Evolutionary conservation across 2,888 invertebrate species (phyloP).

Genomic region (Augochlorella aurata): DNA sequence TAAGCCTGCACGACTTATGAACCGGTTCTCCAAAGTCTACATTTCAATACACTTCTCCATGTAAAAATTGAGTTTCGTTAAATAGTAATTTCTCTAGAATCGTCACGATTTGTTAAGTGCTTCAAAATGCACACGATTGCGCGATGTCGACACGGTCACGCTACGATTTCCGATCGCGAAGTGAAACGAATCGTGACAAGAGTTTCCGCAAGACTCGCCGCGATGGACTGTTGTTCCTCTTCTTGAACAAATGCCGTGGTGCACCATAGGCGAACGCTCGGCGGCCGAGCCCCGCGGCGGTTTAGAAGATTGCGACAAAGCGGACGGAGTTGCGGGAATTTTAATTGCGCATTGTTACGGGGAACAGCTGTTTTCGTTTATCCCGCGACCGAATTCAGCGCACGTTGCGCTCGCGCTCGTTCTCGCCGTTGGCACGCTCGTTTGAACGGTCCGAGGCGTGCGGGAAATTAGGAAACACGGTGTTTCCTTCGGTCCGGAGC

Average conservation of each 20-base stretch:
- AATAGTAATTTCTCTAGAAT: background rate
- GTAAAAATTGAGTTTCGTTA: too few relatives aligned
- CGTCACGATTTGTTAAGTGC: background rate
- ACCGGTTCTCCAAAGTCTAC: too few relatives aligned
- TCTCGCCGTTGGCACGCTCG: constrained; percentile 2
- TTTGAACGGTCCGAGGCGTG: constrained; percentile 7
- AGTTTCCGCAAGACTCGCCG: constrained; percentile 11
- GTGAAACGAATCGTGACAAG: constrained; percentile 22
- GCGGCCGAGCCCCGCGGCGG: background rate
- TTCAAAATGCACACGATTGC: too few relatives aligned
- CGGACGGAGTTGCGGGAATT: constrained; percentile 15
- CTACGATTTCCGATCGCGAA: constrained; percentile 2
- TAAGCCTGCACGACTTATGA: too few relatives aligned
- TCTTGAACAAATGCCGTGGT: background rate
- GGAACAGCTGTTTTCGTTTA: background rate
- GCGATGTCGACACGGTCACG: background rate
- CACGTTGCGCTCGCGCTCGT: constrained; percentile 29
- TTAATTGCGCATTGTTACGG: constrained; percentile 25
- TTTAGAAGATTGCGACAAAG: constrained; percentile 22
- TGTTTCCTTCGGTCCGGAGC: background rate
- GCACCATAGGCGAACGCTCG: background rate
- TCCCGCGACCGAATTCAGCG: constrained; percentile 31
- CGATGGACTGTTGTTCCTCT: constrained; percentile 5
- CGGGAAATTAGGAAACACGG: constrained; percentile 20
- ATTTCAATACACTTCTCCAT: too few relatives aligned